phyloP scores from a whole-genome alignment of 2,797 vertebrate species.

The Strix occidentalis region DNA sequence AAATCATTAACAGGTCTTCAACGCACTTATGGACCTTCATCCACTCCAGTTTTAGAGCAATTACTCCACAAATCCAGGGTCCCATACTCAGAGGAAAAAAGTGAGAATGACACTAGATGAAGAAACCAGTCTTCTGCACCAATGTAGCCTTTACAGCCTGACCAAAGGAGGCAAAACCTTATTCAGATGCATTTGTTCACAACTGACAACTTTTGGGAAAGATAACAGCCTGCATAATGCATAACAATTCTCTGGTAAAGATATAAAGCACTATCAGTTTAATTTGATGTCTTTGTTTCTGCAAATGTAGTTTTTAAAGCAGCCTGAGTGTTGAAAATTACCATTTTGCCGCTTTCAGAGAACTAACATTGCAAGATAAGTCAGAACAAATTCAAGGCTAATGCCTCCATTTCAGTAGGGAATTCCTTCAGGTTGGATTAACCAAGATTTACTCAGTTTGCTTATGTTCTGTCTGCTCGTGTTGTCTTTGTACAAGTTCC shows the following conservation, averaged over 20 bases:
- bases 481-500: constrained; percentile 32
- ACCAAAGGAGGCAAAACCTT: neutral
- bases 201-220: neutral
- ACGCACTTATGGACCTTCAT: neutral
- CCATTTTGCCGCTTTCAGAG: neutral
- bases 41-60: neutral
- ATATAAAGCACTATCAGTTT: neutral
- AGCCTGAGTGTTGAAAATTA: neutral
- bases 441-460: neutral
- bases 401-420: neutral
- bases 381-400: neutral
- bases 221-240: neutral
- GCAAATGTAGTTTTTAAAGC: neutral
- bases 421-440: constrained; percentile 1
- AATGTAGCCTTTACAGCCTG: neutral
- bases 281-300: neutral
- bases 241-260: neutral
- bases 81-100: neutral
- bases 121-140: neutral
- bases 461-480: neutral
- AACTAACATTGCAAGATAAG: neutral
- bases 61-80: neutral
- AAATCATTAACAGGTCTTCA: neutral
- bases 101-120: neutral
- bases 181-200: neutral